phyloP scores from a whole-genome alignment of 1,140 invertebrate species.

The Nixonia krombeini region DNA sequence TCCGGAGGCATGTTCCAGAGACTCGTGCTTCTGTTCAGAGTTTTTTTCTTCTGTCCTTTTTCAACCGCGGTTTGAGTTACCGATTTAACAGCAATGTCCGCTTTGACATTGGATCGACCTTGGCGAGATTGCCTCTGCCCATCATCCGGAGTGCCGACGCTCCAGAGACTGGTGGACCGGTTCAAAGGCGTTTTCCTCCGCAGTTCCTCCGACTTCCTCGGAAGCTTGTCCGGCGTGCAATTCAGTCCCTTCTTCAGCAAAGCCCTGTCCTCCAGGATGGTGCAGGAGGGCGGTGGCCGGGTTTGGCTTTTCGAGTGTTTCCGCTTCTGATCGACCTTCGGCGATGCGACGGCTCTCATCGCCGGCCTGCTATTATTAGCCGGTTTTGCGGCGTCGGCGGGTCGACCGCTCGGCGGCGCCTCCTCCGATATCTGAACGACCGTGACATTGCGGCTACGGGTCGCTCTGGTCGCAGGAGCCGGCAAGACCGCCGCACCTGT shows the following conservation, averaged over 20 bases:
- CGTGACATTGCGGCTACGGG: conserved; percentile 20
- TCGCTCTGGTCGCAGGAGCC: background rate
- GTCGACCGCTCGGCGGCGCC: background rate
- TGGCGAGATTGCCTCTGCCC: background rate
- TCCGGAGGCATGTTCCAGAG: conserved; percentile 60
- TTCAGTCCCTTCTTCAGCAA: conserved; percentile 63
- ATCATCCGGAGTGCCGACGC: conserved; percentile 37
- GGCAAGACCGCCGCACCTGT: conserved; percentile 1
- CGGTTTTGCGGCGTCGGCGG: background rate
- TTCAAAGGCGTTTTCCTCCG: conserved; percentile 53
- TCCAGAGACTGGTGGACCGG: conserved; percentile 60
- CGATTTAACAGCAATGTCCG: background rate
- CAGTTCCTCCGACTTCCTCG: conserved; percentile 53
- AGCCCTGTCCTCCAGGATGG: conserved; percentile 64
- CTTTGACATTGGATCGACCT: background rate
- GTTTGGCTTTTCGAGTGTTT: conserved; percentile 17
- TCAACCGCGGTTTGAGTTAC: too few species aligned
- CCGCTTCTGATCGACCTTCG: conserved; percentile 31
- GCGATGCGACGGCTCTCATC: conserved; percentile 3
- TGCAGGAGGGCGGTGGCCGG: conserved; percentile 55
- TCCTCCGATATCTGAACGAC: conserved; percentile 27
- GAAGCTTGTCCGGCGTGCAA: conserved; percentile 45
- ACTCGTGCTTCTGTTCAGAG: conserved; percentile 60
- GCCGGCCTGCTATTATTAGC: background rate
- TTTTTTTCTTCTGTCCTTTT: conserved; percentile 9